Evolutionary conservation across 2,797 vertebrate species (phyloP), one percentile per base, ranked within the genome.

Genomic region (Sebastes nivosus): DNA sequence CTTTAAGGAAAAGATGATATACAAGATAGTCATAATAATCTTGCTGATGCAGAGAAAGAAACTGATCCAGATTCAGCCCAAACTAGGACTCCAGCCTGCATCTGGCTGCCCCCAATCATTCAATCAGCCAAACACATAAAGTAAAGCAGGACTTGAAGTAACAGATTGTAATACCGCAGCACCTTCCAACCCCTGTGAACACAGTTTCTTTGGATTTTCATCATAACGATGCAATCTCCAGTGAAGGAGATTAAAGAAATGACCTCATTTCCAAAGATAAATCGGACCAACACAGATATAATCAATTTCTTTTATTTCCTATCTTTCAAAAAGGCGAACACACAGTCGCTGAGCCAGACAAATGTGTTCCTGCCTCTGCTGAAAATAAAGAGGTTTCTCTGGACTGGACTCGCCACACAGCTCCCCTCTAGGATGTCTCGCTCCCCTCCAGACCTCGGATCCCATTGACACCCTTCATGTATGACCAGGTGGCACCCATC

Each of bases 391-490:
- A 64, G 57, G 36, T 34, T 85, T 84, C 30, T 71, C 67, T 82
- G 80, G 80, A 85, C 80, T 66, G 55, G 64, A 88, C 80, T 84
- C 46, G 32, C 82, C 46, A 36, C 46, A 36, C 24, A 13, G 63
- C 80, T 75, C 29, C 12, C 16, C 59, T 76, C 72, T 66, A 70
- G 59, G 75, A 87, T 38, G 76, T 66, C 69, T 88, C 72, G 72
- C 71, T 77, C 57, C 69, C 83, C 75, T 34, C 59, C 72, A 82
- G 73, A 84, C 65, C 64, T 46, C 13, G 16, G 70, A 81, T 88
- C 85, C 79, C 92, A 87, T 86, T 92, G 91, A 94, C 93, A 94
- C 90, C 87, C 84, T 89, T 92, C 94, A 92, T 93, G 92, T 94
- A 69, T 80, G 88, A 92, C 91, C 89, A 93, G 92, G 89, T 93